These are phyloP conservation scores for Gymnocypris eckloni DNA, from an alignment of 2,797 vertebrate genomes.

Conservation along the genomic window DNA sequence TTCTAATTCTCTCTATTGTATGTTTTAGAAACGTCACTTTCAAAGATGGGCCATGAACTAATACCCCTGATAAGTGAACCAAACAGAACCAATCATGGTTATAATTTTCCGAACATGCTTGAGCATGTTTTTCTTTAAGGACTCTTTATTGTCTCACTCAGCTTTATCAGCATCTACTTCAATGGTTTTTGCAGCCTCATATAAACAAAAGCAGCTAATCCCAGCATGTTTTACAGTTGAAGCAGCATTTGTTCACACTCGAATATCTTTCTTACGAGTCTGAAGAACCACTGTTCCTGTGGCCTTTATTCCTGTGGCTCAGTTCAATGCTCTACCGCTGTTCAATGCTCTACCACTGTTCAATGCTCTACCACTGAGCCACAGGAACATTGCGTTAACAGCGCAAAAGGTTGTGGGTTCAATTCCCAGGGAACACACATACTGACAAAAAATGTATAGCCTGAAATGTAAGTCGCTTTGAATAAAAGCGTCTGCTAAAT, in stretches of 20 bases:
- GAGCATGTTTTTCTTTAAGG: constrained; percentile 19
- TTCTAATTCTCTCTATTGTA: constrained; percentile 4
- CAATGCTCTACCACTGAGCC: too few relatives aligned
- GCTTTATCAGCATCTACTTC: constrained; percentile 41
- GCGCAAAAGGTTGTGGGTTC: too few relatives aligned
- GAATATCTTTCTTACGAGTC: constrained; percentile 56
- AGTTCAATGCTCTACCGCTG: too few relatives aligned
- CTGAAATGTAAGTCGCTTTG: too few relatives aligned
- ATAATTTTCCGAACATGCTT: constrained; percentile 17
- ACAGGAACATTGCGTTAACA: too few relatives aligned
- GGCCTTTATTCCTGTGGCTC: too few relatives aligned
- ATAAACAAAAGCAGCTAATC: constrained; percentile 11
- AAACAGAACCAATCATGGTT: background rate
- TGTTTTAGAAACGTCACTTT: constrained; percentile 22
- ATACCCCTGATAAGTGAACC: background rate
- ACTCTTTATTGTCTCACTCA: constrained; percentile 11
- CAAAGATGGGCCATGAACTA: background rate
- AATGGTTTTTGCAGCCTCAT: constrained; percentile 40
- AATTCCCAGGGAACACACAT: too few relatives aligned
- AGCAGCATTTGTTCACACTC: constrained; percentile 59
- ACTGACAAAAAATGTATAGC: too few relatives aligned
- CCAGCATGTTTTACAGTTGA: constrained; percentile 53
- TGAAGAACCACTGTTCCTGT: too few relatives aligned
- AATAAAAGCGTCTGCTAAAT: too few relatives aligned
- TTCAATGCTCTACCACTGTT: too few relatives aligned